A percentile compares a stretch with the other conserved stretches of the same genome.
Evolutionary conservation across 2,888 invertebrate genomes (phyloP).

Genomic region (Hemicrepidius hirtus): DNA sequence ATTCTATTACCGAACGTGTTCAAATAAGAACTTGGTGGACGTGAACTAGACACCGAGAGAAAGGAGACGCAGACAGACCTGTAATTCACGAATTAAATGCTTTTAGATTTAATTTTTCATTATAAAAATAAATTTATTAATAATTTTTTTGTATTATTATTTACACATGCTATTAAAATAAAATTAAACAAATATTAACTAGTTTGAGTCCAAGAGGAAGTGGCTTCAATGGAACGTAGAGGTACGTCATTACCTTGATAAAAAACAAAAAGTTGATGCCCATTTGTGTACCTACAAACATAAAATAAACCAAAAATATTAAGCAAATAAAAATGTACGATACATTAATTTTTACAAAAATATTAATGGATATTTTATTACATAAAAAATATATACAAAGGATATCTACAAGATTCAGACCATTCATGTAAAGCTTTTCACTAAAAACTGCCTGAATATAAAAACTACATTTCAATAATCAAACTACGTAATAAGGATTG

Average conservation of each 20-base stretch:
- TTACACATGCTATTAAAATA: constrained; percentile 30
- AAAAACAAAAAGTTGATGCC: constrained; percentile 68
- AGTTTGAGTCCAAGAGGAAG: constrained; percentile 64
- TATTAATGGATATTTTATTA: constrained; percentile 36
- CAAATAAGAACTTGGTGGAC: too few relatives aligned
- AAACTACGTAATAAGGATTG: constrained; percentile 63
- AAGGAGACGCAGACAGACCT: too few relatives aligned
- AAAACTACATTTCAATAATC: constrained; percentile 1
- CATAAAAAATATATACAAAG: constrained; percentile 48
- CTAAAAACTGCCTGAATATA: background rate
- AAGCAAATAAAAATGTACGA: constrained; percentile 38
- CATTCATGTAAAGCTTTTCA: background rate
- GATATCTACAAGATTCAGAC: constrained; percentile 30
- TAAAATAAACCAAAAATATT: constrained; percentile 41
- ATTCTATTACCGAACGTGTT: too few relatives aligned
- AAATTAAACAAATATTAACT: constrained; percentile 53
- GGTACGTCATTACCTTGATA: constrained; percentile 65
- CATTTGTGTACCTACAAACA: constrained; percentile 65
- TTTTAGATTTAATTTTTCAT: background rate
- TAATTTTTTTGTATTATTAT: background rate
- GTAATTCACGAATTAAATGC: background rate
- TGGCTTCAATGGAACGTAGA: constrained; percentile 60
- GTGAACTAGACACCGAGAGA: too few relatives aligned
- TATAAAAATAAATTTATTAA: constrained; percentile 3
- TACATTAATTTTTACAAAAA: constrained; percentile 36